phyloP scores from a whole-genome alignment of 1,140 invertebrate genomes.

The Diploscapter pachys region DNA sequence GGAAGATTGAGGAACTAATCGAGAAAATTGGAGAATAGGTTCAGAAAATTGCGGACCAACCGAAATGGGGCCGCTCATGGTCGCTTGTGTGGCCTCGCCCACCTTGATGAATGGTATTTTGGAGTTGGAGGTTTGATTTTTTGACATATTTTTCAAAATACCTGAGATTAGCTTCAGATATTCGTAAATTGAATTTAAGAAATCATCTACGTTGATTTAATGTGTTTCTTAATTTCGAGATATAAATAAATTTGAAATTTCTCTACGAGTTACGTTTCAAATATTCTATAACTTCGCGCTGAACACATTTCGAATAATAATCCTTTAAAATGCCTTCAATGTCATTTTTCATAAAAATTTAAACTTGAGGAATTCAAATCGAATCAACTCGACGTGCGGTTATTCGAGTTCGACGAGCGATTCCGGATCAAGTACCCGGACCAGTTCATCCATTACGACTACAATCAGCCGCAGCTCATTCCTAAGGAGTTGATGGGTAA shows the following conservation, averaged over 20 bases:
- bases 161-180: neutral
- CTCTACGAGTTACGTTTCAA: neutral
- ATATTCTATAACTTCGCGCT: no score
- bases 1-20: no score
- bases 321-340: no score
- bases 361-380: slow-evolving; percentile 35
- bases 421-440: slow-evolving; percentile 73
- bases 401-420: slow-evolving; percentile 69
- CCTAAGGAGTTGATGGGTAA: slow-evolving; percentile 5
- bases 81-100: slow-evolving; percentile 81
- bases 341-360: no score
- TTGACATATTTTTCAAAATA: slow-evolving; percentile 10
- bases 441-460: slow-evolving; percentile 85
- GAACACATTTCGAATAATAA: no score
- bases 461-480: slow-evolving; percentile 74
- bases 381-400: slow-evolving; percentile 67
- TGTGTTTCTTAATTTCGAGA: neutral
- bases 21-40: no score
- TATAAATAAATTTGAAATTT: slow-evolving; percentile 4
- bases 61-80: no score
- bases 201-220: slow-evolving; percentile 6
- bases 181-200: neutral
- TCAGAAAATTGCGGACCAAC: no score
- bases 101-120: slow-evolving; percentile 71
- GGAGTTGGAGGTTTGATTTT: slow-evolving; percentile 58